phyloP scores from a whole-genome alignment of 1,140 invertebrate genomes.

The Drosophila malerkotliana region DNA sequence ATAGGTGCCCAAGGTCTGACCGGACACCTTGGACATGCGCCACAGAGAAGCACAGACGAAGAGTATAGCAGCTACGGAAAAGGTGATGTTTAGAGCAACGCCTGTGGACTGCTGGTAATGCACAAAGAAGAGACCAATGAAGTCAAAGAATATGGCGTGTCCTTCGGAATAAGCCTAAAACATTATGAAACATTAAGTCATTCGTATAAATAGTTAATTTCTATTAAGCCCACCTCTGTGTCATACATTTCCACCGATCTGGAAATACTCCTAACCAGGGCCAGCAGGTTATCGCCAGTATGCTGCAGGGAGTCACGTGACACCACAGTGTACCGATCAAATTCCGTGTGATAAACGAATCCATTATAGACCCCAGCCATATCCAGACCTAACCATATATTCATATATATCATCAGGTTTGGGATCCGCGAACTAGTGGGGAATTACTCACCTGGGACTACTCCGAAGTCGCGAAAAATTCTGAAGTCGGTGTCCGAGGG shows the following conservation, averaged over 20 bases:
- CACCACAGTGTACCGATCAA: slow-evolving; percentile 90
- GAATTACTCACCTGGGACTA: slow-evolving; percentile 83
- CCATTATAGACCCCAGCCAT: slow-evolving; percentile 96
- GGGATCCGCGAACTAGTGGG: no score
- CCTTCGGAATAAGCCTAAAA: slow-evolving; percentile 74
- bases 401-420: not conserved
- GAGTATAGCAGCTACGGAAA: slow-evolving; percentile 83
- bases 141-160: slow-evolving; percentile 91
- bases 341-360: slow-evolving; percentile 95
- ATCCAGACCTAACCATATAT: slow-evolving; percentile 86
- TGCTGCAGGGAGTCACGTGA: slow-evolving; percentile 91
- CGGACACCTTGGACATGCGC: slow-evolving; percentile 49
- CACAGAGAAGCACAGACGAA: slow-evolving; percentile 83
- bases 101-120: slow-evolving; percentile 86
- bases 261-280: slow-evolving; percentile 87
- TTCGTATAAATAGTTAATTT: not conserved
- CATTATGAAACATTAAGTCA: not conserved
- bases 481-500: slow-evolving; percentile 95
- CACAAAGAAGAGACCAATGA: slow-evolving; percentile 89
- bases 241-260: slow-evolving; percentile 86
- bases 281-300: slow-evolving; percentile 91
- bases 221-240: slow-evolving; percentile 39
- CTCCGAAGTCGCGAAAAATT: slow-evolving; percentile 89
- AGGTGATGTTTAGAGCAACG: slow-evolving; percentile 85
- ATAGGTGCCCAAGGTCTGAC: slow-evolving; percentile 27